Evolutionary conservation across 2,888 invertebrate species (phyloP).

Genomic region (Drosophila melanosoma): DNA sequence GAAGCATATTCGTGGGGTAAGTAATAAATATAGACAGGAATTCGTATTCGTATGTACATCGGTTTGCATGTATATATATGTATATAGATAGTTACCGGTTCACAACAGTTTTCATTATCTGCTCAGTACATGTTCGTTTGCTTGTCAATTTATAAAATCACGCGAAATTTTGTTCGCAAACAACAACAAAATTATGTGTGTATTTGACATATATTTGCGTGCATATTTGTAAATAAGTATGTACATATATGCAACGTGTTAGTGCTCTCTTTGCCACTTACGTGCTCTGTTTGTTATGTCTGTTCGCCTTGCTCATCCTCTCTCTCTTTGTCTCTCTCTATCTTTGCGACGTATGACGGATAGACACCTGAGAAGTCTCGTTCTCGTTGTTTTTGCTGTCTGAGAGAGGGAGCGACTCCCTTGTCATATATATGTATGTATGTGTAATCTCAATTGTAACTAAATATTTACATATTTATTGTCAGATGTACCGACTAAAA

Average conservation of each 20-base stretch:
- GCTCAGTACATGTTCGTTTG: constrained; percentile 26
- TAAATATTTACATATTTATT: constrained; percentile 7
- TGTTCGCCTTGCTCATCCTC: constrained; percentile 19
- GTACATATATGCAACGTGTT: constrained; percentile 5
- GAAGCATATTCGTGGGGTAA: constrained; percentile 92
- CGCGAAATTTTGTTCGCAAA: constrained; percentile 53
- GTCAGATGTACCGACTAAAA: neutral
- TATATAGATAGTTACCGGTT: constrained; percentile 35
- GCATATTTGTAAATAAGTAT: constrained; percentile 2
- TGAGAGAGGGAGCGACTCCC: constrained; percentile 5
- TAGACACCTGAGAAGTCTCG: constrained; percentile 52
- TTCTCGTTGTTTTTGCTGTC: constrained; percentile 45
- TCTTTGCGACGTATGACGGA: constrained; percentile 11
- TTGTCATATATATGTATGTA: constrained; percentile 5
- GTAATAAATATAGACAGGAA: constrained; percentile 54
- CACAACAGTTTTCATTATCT: constrained; percentile 59
- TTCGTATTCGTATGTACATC: neutral
- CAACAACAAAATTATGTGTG: constrained; percentile 16
- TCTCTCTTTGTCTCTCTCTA: constrained; percentile 5
- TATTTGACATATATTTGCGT: neutral
- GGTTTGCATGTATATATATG: constrained; percentile 1
- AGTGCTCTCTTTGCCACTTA: constrained; percentile 18
- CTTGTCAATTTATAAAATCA: constrained; percentile 43
- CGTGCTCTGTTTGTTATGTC: constrained; percentile 7
- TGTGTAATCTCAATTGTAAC: constrained; percentile 1